Evolutionary conservation across 1,140 invertebrate genomes (phyloP), one percentile per base, ranked within the genome.

Genomic region (Sminthurides bifidus): DNA sequence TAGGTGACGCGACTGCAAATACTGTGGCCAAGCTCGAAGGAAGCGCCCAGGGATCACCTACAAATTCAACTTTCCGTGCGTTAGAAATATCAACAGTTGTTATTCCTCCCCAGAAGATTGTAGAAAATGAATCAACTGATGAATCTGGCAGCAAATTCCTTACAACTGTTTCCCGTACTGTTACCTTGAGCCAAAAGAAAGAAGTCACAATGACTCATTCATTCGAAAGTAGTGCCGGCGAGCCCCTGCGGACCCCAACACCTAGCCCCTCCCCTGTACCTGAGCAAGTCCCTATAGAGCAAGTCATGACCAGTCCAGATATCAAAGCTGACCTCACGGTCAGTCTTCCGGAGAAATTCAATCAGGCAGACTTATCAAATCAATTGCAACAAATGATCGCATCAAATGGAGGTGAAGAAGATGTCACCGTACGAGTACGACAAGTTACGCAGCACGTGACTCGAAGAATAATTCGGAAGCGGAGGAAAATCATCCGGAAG

Each of bases 371-470:
- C 8, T 19, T 12, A 8, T 4, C 46, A 27, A 3, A 6, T n/a
- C 27, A 49, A 27, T 21, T 29, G 21, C 23, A 49, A 10, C 38
- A 41, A 41, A n/a, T 5, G 23, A 41, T 5, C 5, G 38, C 6
- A 17, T 4, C 17, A 21, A 8, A 26, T 17, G 38, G 15, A 26
- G 41, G 29, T n/a, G 40, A 46, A 1, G 50, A 41, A 30, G 55
- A 53, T 23, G 31, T 64, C 2, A 65, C 59, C 12, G 49, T 65
- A 8, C 45, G 58, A n/a, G 57, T 65, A 10, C 40, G 60, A 8
- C 63, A 65, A 50, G 79, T 86, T 8, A 82, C 86, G 6, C 82
- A 87, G 64, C 83, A 87, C 73, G 81, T 87, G 4, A 85, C 81
- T 0, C 79, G 81, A 61, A 78, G 79, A 70, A 78, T 85, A 27